phyloP scores from a whole-genome alignment of 2,113 vertebrate genomes.

The Leptosomus discolor region DNA sequence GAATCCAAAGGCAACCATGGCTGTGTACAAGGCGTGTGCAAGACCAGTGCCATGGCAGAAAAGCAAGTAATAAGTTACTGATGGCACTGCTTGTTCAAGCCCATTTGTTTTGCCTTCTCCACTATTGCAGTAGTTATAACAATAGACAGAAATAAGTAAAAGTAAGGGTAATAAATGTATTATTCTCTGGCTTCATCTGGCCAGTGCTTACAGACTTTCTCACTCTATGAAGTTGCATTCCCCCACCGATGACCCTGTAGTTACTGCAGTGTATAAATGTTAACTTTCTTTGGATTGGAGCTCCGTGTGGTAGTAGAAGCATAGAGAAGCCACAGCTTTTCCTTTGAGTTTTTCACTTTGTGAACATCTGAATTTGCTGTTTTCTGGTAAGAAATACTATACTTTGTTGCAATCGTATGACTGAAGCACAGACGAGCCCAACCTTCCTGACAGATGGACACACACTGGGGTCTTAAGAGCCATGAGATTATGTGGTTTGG shows the following conservation, averaged over 20 bases:
- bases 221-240: rapidly evolving
- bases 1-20: not conserved
- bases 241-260: not conserved
- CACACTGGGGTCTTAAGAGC: not conserved
- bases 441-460: not conserved
- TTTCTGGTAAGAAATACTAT: not conserved
- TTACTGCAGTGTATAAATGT: not conserved
- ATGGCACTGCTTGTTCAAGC: not conserved
- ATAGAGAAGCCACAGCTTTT: not conserved
- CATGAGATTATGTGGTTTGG: not conserved
- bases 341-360: not conserved
- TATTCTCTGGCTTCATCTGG: not conserved
- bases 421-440: not conserved
- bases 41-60: not conserved
- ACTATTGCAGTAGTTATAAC: not conserved
- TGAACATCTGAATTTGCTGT: not conserved
- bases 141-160: not conserved
- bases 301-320: not conserved
- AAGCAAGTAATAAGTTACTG: not conserved
- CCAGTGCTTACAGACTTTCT: not conserved
- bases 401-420: not conserved
- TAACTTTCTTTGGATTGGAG: not conserved
- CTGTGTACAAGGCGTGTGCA: not conserved
- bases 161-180: not conserved
- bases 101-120: not conserved